phyloP scores from a whole-genome alignment of 2,888 invertebrate species.

The Tridacna gigas region DNA sequence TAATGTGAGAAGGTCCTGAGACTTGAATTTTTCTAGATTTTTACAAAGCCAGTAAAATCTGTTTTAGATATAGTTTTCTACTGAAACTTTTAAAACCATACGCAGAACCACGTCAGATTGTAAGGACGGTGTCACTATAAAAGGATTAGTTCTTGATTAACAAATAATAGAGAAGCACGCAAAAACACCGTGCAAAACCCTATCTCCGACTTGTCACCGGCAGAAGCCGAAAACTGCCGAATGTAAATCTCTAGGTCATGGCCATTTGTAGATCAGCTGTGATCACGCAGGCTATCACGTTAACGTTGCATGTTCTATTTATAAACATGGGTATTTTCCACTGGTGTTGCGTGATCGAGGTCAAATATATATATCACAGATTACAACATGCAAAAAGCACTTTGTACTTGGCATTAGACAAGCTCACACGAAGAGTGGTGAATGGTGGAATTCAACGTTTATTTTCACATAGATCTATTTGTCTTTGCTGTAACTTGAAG shows the following conservation, averaged over 20 bases:
- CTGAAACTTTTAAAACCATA: too few species aligned
- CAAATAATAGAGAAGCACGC: not conserved
- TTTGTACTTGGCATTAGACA: not conserved
- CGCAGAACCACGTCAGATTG: too few species aligned
- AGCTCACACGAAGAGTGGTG: too few species aligned
- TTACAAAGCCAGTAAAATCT: too few species aligned
- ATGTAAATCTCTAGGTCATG: constrained; percentile 18
- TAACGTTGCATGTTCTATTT: constrained; percentile 49
- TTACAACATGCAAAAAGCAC: not conserved
- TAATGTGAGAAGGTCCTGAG: too few species aligned
- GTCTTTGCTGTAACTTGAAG: too few species aligned
- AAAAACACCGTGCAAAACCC: not conserved
- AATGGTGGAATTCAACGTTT: too few species aligned
- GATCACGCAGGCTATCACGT: constrained; percentile 26
- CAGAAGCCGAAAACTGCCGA: not conserved
- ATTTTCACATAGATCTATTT: too few species aligned
- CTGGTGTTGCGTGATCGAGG: constrained; percentile 6
- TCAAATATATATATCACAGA: constrained; percentile 1
- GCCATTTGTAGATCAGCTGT: not conserved
- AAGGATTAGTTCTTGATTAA: too few species aligned
- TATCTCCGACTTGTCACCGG: not conserved
- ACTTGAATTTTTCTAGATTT: too few species aligned
- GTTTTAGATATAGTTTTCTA: too few species aligned
- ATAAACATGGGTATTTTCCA: constrained; percentile 44
- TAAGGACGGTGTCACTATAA: too few species aligned